Evolutionary conservation across 2,113 vertebrate genomes (phyloP), one percentile per base, ranked within the genome.

Genomic region (Heliornis fulica): DNA sequence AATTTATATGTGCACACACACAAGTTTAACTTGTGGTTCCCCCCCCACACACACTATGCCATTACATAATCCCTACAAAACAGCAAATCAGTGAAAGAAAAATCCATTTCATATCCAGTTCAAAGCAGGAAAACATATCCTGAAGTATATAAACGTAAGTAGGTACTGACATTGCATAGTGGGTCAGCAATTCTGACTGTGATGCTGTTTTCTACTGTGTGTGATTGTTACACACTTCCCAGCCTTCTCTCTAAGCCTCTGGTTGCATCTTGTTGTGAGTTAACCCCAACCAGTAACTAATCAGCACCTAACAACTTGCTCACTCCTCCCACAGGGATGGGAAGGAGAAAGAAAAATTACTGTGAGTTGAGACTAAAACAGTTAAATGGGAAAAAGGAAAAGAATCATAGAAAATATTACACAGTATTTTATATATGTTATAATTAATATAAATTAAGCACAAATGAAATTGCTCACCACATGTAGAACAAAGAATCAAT

Each of bases 1-100:
- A 60, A 8, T 10, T 45, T 11, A 48, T 2, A 75, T 1, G 19
- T 0, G 46, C 5, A 51, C 6, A 54, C 4, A 60, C 7, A 38
- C 1, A 50, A n/a, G n/a, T 40, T 87, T 74, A 53, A 79, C 71
- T 20, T 34, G 11, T 26, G 7, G 1, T 21, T 57, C 57, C 48
- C 26, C 38, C 1, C 4, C 9, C 9, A 36, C 6, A 28, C n/a
- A n/a, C n/a, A n/a, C n/a, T n/a, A n/a, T 28, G 12, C 9, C 25
- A 57, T 34, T 59, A 74, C n/a, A 14, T 10, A 45, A 45, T 57
- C 10, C 7, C 17, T 63, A 50, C 7, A 74, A 89, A 89, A 66
- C 2, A 59, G 5, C 5, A 13, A 88, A 10, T 3, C 7, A 16
- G 4, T 9, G 6, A 53, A 50, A 87, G 32, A 4, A 87, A 84